phyloP scores from a whole-genome alignment of 2,113 vertebrate species.

The Lipophrys pholis region DNA sequence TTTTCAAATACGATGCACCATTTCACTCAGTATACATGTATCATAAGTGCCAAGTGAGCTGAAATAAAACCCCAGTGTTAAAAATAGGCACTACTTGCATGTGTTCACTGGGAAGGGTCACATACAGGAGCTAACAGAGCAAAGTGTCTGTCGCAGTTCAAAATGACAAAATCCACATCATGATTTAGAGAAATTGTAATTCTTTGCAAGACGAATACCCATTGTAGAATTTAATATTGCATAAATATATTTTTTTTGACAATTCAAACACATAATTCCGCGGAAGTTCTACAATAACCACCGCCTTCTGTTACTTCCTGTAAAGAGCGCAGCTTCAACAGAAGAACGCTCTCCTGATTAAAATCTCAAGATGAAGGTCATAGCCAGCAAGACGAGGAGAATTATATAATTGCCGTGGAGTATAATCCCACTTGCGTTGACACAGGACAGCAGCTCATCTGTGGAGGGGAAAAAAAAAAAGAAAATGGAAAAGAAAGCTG shows the following conservation, averaged over 20 bases:
- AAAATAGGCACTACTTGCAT: background rate
- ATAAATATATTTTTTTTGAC: background rate
- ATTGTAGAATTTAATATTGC: background rate
- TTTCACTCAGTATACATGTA: too few relatives aligned
- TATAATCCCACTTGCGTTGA: slow-evolving; percentile 30
- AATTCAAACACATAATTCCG: background rate
- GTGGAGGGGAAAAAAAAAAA: slow-evolving; percentile 16
- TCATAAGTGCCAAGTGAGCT: background rate
- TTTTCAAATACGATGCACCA: too few relatives aligned
- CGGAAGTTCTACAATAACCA: background rate
- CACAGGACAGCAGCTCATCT: slow-evolving; percentile 57
- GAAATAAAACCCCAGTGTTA: background rate
- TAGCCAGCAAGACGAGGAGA: slow-evolving; percentile 46
- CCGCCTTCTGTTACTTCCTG: too few relatives aligned
- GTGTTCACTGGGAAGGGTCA: too few relatives aligned
- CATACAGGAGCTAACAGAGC: too few relatives aligned
- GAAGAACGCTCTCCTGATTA: too few relatives aligned
- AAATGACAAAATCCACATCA: too few relatives aligned
- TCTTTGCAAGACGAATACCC: background rate
- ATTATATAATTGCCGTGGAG: slow-evolving; percentile 17
- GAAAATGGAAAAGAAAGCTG: too few relatives aligned
- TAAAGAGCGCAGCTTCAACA: background rate
- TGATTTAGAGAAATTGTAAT: background rate
- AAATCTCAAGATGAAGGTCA: slow-evolving; percentile 1
- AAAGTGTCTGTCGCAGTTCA: too few relatives aligned